Conservation (phyloP, 2,113 vertebrate genomes). For the Planiliza haematocheilus region DNA sequence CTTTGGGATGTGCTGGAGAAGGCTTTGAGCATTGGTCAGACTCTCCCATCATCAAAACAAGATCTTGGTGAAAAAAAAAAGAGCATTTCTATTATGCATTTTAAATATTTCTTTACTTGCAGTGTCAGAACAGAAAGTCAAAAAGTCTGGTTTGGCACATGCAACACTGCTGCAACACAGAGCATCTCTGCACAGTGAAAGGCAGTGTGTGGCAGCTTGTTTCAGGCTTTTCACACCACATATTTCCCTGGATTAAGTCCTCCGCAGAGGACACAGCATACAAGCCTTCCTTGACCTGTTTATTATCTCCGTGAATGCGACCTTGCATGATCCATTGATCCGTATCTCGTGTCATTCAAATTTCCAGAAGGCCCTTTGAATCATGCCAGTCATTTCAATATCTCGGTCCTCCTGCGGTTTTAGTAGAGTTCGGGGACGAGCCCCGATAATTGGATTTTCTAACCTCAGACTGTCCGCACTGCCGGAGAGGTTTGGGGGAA, state of each 20-base stretch:
- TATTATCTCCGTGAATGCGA: conserved; percentile 46
- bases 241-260: conserved; percentile 24
- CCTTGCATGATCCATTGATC: conserved; percentile 59
- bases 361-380: conserved; percentile 39
- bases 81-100: conserved; percentile 5
- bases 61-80: too few relatives aligned
- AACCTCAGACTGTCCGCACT: conserved; percentile 47
- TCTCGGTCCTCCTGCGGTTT: conserved; percentile 42
- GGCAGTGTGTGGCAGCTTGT: not conserved
- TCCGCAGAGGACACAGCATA: conserved; percentile 28
- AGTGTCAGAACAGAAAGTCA: not conserved
- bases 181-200: not conserved
- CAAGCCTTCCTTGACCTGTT: conserved; percentile 22
- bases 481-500: conserved; percentile 56
- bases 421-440: conserved; percentile 35
- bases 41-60: too few relatives aligned
- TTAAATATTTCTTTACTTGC: conserved; percentile 10
- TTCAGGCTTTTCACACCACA: conserved; percentile 14
- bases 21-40: too few relatives aligned
- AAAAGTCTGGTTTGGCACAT: not conserved
- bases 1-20: too few relatives aligned
- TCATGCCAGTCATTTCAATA: conserved; percentile 60
- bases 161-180: conserved; percentile 14
- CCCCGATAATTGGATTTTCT: conserved; percentile 68
- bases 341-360: conserved; percentile 51